phyloP scores from a whole-genome alignment of 2,888 invertebrate genomes.

The Agriopis marginaria region DNA sequence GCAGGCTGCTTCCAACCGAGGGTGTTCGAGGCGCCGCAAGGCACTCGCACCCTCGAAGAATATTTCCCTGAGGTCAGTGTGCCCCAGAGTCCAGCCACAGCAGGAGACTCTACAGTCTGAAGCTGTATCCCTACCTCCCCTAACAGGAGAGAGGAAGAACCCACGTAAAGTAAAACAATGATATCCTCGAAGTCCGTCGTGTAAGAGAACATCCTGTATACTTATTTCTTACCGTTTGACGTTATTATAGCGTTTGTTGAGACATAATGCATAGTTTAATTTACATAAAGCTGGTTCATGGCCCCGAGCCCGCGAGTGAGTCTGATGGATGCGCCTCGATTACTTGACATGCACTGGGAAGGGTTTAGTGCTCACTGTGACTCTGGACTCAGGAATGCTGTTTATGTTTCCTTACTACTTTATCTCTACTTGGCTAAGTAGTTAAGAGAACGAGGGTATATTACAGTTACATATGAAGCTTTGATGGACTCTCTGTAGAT shows the following conservation, averaged over 20 bases:
- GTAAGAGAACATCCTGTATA: too few species aligned
- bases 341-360: constrained; percentile 22
- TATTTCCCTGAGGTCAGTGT: too few species aligned
- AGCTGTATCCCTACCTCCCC: too few species aligned
- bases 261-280: constrained; percentile 18
- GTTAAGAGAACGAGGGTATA: neutral
- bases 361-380: neutral
- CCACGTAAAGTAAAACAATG: too few species aligned
- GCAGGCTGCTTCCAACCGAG: too few species aligned
- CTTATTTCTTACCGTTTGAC: neutral
- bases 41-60: too few species aligned
- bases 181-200: too few species aligned
- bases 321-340: constrained; percentile 26
- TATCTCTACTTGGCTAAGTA: neutral
- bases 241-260: constrained; percentile 14
- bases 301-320: constrained; percentile 16
- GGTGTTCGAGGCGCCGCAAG: too few species aligned
- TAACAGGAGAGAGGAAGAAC: too few species aligned
- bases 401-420: constrained; percentile 1
- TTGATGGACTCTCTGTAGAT: too few species aligned
- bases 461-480: neutral
- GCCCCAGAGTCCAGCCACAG: too few species aligned
- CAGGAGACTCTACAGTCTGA: too few species aligned
- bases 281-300: constrained; percentile 22
- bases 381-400: constrained; percentile 1